These are phyloP conservation scores for Sphyrna mokarran DNA, from an alignment of 2,113 vertebrate genomes.

Conservation along the genomic window DNA sequence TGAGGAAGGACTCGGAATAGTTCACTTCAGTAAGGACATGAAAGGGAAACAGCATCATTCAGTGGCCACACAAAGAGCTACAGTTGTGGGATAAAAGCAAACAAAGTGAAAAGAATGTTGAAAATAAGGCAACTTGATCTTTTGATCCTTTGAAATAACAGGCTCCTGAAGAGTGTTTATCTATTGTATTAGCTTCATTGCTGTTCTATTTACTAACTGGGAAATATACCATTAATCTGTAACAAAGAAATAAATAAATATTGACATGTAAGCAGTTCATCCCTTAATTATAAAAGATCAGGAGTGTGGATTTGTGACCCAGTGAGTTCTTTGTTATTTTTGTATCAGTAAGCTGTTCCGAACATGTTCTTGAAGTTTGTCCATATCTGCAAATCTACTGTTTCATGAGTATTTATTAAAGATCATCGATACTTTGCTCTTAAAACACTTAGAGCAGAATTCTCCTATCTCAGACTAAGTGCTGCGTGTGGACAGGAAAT, in stretches of 20 bases:
- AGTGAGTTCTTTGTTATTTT: not conserved
- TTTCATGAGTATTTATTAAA: not conserved
- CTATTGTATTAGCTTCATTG: not conserved
- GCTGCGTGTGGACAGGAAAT: too few species aligned
- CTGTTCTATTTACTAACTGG: not conserved
- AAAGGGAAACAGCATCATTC: slow-evolving; percentile 21
- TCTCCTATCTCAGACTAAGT: too few species aligned
- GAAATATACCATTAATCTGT: not conserved
- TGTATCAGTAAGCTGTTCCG: not conserved
- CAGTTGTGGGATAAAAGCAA: not conserved
- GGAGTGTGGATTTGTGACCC: not conserved
- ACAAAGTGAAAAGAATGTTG: not conserved
- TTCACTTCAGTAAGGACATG: not conserved
- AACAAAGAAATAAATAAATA: slow-evolving; percentile 21
- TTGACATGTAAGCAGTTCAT: slow-evolving; percentile 7
- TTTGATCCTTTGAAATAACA: slow-evolving; percentile 19
- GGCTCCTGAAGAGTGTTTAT: not conserved
- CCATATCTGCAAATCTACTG: not conserved
- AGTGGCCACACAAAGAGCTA: not conserved
- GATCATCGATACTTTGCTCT: not conserved
- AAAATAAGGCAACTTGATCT: slow-evolving; percentile 18
- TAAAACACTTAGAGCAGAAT: not conserved
- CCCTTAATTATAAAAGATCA: not conserved
- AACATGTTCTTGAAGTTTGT: not conserved
- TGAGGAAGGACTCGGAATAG: not conserved